These are phyloP conservation scores for Saccostrea cuccullata DNA, from an alignment of 1,140 invertebrate genomes.

Conservation along the genomic window DNA sequence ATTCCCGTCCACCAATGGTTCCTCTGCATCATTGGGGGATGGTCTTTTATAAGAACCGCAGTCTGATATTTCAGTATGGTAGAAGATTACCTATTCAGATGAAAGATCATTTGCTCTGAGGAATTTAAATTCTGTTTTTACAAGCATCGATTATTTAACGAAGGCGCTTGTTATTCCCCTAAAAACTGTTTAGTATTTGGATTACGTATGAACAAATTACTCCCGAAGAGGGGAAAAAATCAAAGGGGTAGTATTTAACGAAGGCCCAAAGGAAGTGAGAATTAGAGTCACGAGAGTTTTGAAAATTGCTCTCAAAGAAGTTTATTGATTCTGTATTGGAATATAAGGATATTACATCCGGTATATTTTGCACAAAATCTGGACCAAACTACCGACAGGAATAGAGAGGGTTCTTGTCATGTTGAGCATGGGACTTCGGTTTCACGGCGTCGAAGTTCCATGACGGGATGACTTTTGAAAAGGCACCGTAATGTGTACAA, in stretches of 20 bases:
- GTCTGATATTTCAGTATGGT: too few relatives aligned
- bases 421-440: neutral
- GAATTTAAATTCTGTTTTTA: conserved; percentile 30
- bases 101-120: neutral
- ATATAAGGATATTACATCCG: neutral
- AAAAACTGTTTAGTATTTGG: conserved; percentile 23
- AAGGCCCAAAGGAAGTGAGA: neutral
- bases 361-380: conserved; percentile 14
- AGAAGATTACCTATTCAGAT: neutral
- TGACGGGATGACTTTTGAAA: neutral
- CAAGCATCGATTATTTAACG: conserved; percentile 1
- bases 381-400: neutral
- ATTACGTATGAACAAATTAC: conserved; percentile 15
- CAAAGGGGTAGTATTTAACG: conserved; percentile 18
- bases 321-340: neutral
- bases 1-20: neutral
- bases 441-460: neutral
- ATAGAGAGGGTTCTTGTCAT: neutral
- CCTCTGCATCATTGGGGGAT: neutral
- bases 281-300: neutral
- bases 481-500: neutral
- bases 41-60: too few relatives aligned
- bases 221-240: neutral
- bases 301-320: neutral
- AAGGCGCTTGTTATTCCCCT: neutral